A percentile compares a stretch with the other conserved stretches of the same genome.
These are phyloP conservation scores for Hyposoter dolosus DNA, from an alignment of 2,888 invertebrate genomes.

Conservation along the genomic window DNA sequence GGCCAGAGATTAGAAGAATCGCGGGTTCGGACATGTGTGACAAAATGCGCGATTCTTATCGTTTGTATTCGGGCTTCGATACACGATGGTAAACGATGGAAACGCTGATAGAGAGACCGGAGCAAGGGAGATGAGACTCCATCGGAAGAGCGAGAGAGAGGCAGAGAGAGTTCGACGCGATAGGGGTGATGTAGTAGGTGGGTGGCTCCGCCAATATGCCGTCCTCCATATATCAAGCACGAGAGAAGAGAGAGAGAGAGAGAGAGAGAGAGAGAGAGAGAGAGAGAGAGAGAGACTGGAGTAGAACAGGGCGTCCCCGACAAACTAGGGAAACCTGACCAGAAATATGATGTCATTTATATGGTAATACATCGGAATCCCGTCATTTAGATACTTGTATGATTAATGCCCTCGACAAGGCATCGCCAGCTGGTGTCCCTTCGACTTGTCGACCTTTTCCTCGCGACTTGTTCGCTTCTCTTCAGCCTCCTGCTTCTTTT, in stretches of 20 bases:
- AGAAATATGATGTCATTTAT: conserved; percentile 85
- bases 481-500: neutral
- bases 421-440: conserved; percentile 82
- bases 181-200: conserved; percentile 80
- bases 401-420: conserved; percentile 84
- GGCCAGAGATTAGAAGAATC: conserved; percentile 14
- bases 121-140: conserved; percentile 67
- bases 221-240: conserved; percentile 84
- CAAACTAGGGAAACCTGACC: conserved; percentile 80
- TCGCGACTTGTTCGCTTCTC: conserved; percentile 60
- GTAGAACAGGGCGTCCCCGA: conserved; percentile 66
- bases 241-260: conserved; percentile 59
- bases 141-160: conserved; percentile 37
- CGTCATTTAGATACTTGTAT: conserved; percentile 85
- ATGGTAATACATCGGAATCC: conserved; percentile 85
- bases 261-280: conserved; percentile 25
- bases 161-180: conserved; percentile 73
- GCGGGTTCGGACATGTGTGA: conserved; percentile 1
- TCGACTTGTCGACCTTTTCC: conserved; percentile 68
- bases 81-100: conserved; percentile 33
- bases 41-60: conserved; percentile 31
- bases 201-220: conserved; percentile 83
- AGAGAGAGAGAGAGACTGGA: conserved; percentile 49
- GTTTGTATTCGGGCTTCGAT: conserved; percentile 36
- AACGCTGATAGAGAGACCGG: conserved; percentile 56